Evolutionary conservation across 2,888 invertebrate species (phyloP).

Genomic region (Archips xylosteana): DNA sequence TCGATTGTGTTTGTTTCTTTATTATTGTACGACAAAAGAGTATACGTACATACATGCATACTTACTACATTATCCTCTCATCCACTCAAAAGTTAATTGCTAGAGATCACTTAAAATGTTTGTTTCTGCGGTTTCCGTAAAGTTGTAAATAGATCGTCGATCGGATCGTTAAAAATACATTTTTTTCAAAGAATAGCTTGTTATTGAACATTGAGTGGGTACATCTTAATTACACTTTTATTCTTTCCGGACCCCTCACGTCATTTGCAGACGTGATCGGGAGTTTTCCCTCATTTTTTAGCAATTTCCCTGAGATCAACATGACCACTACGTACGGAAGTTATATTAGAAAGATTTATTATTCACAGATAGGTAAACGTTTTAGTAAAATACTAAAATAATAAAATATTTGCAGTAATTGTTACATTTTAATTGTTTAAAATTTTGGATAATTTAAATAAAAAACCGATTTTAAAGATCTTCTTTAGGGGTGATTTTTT

Average conservation of each 20-base stretch:
- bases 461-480: too few species aligned
- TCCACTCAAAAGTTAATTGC: too few species aligned
- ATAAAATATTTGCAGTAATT: too few species aligned
- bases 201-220: neutral
- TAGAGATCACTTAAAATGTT: too few species aligned
- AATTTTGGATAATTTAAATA: too few species aligned
- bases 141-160: neutral
- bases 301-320: slow-evolving; percentile 17
- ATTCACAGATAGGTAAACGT: too few species aligned
- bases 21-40: too few species aligned
- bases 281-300: slow-evolving; percentile 13
- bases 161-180: neutral
- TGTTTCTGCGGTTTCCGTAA: neutral
- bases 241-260: slow-evolving; percentile 21
- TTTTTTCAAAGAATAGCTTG: neutral
- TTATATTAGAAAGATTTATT: neutral
- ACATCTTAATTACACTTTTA: slow-evolving; percentile 23
- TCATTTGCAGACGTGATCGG: slow-evolving; percentile 28
- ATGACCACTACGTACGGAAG: slow-evolving; percentile 7
- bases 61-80: too few species aligned
- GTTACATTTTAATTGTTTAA: too few species aligned
- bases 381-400: too few species aligned
- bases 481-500: too few species aligned
- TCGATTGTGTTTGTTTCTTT: neutral
- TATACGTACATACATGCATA: too few species aligned